These are phyloP conservation scores for Eubasilissa regina DNA, from an alignment of 1,140 invertebrate species.

Conservation along the genomic window DNA sequence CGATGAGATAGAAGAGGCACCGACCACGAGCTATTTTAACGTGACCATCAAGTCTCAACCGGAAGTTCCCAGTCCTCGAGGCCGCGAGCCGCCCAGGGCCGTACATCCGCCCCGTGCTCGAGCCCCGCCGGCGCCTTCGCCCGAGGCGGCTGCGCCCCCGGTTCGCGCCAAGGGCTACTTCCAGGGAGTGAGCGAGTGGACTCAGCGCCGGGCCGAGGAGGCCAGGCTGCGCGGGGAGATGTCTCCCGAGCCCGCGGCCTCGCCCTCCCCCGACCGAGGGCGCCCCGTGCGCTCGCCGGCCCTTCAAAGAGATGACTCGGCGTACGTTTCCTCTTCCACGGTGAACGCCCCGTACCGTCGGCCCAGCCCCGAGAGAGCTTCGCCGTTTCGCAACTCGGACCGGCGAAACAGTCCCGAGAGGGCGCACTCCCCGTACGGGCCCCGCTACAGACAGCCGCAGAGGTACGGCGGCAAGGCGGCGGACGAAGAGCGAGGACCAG, in stretches of 20 bases:
- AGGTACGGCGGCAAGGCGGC: constrained; percentile 40
- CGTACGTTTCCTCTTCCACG: constrained; percentile 72
- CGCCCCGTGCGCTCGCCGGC: constrained; percentile 66
- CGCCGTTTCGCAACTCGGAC: constrained; percentile 69
- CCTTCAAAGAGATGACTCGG: constrained; percentile 71
- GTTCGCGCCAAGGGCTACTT: constrained; percentile 74
- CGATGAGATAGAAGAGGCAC: constrained; percentile 72
- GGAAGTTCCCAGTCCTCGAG: constrained; percentile 63
- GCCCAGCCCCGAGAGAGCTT: constrained; percentile 68
- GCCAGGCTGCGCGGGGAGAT: constrained; percentile 68
- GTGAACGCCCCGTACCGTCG: constrained; percentile 63
- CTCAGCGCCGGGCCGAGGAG: constrained; percentile 75
- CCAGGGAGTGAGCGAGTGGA: constrained; percentile 85
- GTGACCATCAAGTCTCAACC: constrained; percentile 83
- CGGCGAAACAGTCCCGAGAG: constrained; percentile 64
- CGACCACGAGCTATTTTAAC: constrained; percentile 82
- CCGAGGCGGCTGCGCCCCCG: constrained; percentile 61
- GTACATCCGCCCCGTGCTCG: constrained; percentile 60
- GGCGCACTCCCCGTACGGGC: constrained; percentile 65
- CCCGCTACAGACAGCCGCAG: constrained; percentile 46
- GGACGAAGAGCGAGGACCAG: constrained; percentile 67
- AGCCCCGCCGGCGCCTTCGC: constrained; percentile 69
- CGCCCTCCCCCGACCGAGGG: constrained; percentile 68
- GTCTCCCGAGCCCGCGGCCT: constrained; percentile 66
- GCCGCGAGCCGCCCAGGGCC: constrained; percentile 67